phyloP scores from a whole-genome alignment of 2,888 invertebrate genomes.

The Papilio elwesi region DNA sequence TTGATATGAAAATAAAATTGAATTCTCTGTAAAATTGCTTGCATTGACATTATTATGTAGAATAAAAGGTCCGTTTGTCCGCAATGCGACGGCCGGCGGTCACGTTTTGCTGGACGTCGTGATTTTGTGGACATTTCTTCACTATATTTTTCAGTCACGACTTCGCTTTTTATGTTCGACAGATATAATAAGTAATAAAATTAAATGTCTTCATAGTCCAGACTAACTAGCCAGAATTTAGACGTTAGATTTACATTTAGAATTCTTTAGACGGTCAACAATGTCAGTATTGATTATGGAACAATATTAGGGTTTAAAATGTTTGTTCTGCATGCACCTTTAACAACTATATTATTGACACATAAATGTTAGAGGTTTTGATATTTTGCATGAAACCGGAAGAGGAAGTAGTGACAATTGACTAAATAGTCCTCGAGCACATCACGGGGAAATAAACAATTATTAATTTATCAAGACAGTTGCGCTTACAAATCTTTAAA shows the following conservation, averaged over 20 bases:
- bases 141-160: constrained; percentile 62
- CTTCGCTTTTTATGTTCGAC: constrained; percentile 17
- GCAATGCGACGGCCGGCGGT: constrained; percentile 12
- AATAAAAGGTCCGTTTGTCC: constrained; percentile 16
- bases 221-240: background rate
- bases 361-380: too few species aligned
- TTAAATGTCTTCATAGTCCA: constrained; percentile 17
- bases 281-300: background rate
- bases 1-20: background rate
- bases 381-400: too few species aligned
- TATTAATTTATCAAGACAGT: too few species aligned
- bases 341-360: too few species aligned
- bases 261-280: background rate
- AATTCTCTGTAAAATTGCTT: background rate
- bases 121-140: constrained; percentile 67
- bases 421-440: too few species aligned
- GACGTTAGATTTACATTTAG: too few species aligned
- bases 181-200: constrained; percentile 25
- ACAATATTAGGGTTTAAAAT: background rate
- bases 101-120: constrained; percentile 45
- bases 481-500: too few species aligned
- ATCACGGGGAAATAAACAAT: too few species aligned
- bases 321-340: background rate
- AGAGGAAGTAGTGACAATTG: too few species aligned
- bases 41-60: constrained; percentile 8